These are phyloP conservation scores for Gonatopus flavifemur DNA, from an alignment of 1,140 invertebrate species.

Conservation along the genomic window DNA sequence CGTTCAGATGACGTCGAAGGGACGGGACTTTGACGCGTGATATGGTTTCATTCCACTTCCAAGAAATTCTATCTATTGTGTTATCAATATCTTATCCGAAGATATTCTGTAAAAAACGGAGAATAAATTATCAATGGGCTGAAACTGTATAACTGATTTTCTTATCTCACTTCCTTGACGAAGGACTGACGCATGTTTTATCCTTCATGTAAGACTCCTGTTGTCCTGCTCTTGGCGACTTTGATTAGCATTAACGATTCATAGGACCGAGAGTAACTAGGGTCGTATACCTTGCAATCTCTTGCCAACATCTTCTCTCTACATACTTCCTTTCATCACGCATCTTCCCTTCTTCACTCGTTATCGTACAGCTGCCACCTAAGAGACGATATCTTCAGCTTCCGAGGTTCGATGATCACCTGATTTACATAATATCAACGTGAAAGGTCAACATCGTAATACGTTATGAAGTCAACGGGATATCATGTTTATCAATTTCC, in stretches of 20 bases:
- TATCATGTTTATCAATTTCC: no score
- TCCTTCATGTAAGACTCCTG: no score
- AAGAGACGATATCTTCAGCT: conserved; percentile 41
- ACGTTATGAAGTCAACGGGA: no score
- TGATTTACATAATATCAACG: conserved; percentile 49
- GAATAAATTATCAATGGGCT: no score
- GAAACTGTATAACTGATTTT: no score
- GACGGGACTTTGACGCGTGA: no score
- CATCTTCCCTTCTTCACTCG: conserved; percentile 14
- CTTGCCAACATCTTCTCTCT: conserved; percentile 32
- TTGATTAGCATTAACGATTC: conserved; percentile 56
- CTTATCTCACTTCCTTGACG: conserved; percentile 40
- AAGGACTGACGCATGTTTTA: conserved; percentile 48
- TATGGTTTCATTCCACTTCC: no score
- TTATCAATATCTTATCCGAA: no score
- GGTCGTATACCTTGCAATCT: conserved; percentile 45
- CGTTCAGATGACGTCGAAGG: no score
- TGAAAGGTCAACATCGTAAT: no score
- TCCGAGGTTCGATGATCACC: conserved; percentile 45
- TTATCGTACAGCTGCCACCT: conserved; percentile 33
- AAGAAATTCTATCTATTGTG: no score
- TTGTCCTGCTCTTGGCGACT: conserved; percentile 37
- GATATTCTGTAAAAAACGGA: no score
- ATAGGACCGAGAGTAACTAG: conserved; percentile 47
- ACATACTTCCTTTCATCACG: conserved; percentile 12